These are phyloP conservation scores for Nephotettix cincticeps DNA, from an alignment of 1,140 invertebrate genomes.

Conservation along the genomic window DNA sequence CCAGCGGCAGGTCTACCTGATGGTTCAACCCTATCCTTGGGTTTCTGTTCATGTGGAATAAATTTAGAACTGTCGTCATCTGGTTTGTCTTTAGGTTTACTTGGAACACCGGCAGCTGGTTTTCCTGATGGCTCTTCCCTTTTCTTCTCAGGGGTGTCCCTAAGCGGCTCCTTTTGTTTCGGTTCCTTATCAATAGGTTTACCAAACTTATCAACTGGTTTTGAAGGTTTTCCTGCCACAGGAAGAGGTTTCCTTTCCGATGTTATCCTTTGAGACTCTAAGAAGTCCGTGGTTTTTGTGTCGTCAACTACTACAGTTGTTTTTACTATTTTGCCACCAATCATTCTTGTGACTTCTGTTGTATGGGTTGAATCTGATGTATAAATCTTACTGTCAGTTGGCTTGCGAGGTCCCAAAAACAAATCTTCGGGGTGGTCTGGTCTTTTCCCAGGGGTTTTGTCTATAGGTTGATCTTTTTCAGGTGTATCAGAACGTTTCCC, in stretches of 20 bases:
- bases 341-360: constrained; percentile 30
- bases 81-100: background rate
- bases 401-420: background rate
- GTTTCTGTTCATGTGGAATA: background rate
- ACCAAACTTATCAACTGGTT: constrained; percentile 1
- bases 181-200: background rate
- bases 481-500: too few species aligned
- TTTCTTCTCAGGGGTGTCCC: background rate
- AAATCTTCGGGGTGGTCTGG: constrained; percentile 3
- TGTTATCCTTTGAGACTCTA: background rate
- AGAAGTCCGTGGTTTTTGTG: background rate
- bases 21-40: background rate
- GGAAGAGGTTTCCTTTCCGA: background rate
- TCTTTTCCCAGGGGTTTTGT: background rate
- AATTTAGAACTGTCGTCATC: background rate
- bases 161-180: background rate
- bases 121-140: background rate
- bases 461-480: background rate
- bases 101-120: constrained; percentile 1
- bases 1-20: constrained; percentile 1
- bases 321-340: constrained; percentile 35
- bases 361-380: too few species aligned
- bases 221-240: constrained; percentile 20
- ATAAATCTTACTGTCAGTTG: too few species aligned
- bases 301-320: background rate